phyloP scores from a whole-genome alignment of 1,140 invertebrate species.

The Tetragnatha versicolor region DNA sequence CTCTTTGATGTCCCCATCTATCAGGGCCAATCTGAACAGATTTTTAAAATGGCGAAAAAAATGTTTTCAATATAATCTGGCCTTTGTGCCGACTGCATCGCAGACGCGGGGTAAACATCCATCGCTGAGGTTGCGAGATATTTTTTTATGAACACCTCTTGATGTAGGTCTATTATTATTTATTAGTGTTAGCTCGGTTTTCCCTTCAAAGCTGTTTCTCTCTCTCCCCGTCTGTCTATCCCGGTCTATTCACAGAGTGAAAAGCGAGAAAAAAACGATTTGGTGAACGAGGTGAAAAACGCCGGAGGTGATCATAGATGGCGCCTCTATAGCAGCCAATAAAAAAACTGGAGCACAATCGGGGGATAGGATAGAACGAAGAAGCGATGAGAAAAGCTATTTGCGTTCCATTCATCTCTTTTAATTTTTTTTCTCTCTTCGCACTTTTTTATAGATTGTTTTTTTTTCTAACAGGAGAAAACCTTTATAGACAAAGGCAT shows the following conservation, averaged over 20 bases:
- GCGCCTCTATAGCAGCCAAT: neutral
- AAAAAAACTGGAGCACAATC: neutral
- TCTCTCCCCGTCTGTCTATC: too few species aligned
- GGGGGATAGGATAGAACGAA: constrained; percentile 9
- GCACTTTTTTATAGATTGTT: neutral
- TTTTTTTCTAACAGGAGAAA: constrained; percentile 8
- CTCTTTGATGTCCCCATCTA: constrained; percentile 26
- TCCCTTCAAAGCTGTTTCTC: too few species aligned
- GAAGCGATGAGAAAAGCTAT: constrained; percentile 47
- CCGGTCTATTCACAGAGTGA: too few species aligned
- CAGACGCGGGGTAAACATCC: constrained; percentile 36
- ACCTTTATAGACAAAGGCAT: neutral
- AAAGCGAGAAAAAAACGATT: too few species aligned
- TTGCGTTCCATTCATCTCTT: constrained; percentile 38
- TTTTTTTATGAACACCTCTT: too few species aligned
- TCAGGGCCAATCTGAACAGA: constrained; percentile 29
- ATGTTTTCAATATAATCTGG: constrained; percentile 9
- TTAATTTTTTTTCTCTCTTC: too few species aligned
- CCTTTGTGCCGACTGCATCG: constrained; percentile 33
- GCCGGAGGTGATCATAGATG: neutral
- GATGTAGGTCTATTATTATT: too few species aligned
- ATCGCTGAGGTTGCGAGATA: too few species aligned
- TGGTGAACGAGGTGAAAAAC: too few species aligned
- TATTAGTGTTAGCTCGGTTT: too few species aligned
- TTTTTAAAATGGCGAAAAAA: constrained; percentile 1